Conservation (phyloP, 2,888 invertebrate genomes). For the Melanostoma scalare region DNA sequence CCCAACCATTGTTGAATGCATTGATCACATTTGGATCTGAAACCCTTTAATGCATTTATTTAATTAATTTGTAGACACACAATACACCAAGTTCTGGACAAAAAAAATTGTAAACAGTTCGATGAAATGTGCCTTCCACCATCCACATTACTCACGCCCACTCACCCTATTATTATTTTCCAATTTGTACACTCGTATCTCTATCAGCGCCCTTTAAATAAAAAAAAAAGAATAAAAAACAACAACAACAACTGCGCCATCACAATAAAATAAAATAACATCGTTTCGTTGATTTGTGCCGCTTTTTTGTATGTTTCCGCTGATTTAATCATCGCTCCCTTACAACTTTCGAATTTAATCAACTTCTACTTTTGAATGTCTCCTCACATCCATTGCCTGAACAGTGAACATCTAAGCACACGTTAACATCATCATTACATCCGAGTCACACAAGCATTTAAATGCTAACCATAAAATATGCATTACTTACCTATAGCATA, state of each 20-base stretch:
- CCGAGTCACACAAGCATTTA: slow-evolving; percentile 34
- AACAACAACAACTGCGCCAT: slow-evolving; percentile 40
- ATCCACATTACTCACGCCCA: slow-evolving; percentile 52
- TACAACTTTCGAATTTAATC: slow-evolving; percentile 70
- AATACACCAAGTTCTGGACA: slow-evolving; percentile 28
- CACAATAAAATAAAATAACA: slow-evolving; percentile 54
- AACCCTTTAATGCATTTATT: slow-evolving; percentile 64
- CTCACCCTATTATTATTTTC: slow-evolving; percentile 54
- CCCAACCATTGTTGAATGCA: background rate
- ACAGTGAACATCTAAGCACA: slow-evolving; percentile 52
- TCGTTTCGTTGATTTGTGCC: slow-evolving; percentile 41
- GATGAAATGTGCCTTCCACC: slow-evolving; percentile 38
- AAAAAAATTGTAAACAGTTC: slow-evolving; percentile 53
- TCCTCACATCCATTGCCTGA: slow-evolving; percentile 14
- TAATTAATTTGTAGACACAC: slow-evolving; percentile 64
- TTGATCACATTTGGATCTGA: slow-evolving; percentile 50
- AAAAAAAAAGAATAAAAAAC: no score
- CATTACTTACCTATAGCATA: slow-evolving; percentile 53
- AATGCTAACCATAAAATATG: slow-evolving; percentile 70
- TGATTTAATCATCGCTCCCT: slow-evolving; percentile 72
- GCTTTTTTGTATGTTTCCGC: slow-evolving; percentile 64
- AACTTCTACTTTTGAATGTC: slow-evolving; percentile 55
- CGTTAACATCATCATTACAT: slow-evolving; percentile 60
- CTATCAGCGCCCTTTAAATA: slow-evolving; percentile 1
- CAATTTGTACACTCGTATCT: slow-evolving; percentile 51